Evolutionary conservation across 2,888 invertebrate genomes (phyloP), one percentile per base, ranked within the genome.

Genomic region (Meloe dianella): DNA sequence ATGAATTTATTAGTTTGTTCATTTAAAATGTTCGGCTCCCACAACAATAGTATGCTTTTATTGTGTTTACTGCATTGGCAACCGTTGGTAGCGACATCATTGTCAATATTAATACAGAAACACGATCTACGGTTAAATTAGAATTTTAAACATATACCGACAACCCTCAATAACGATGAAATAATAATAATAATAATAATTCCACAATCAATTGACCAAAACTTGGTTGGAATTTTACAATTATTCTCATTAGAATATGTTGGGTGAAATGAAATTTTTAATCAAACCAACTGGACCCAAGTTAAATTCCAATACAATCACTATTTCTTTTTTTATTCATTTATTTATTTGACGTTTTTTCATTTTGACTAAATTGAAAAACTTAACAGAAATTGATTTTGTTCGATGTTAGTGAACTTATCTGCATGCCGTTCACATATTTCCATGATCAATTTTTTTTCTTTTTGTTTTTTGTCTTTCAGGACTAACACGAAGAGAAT

Each of bases 191-290:
- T 70, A 63, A 70, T 70, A 64, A 64, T 24, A 32, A 30, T 57
- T 61, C 66, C 12, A 54, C 64, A 14, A 64, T 71, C 69, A 72
- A 72, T 67, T 68, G 70, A 72, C 68, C 68, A 61, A 66, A 72
- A 66, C 68, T 67, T 60, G n/a, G 72, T 66, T 35, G 72, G 72
- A 72, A 72, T 72, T 70, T 70, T 65, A 72, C 65, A 71, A 71
- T 71, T 65, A 68, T 65, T 61, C 56, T n/a, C 54, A 3, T 24
- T 24, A 24, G 24, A 24, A 54, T n/a, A n/a, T 12, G 5, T 24
- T 22, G 54, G 8, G 24, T 12, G 20, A 20, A 24, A 54, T 54
- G 54, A 54, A 54, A 54, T 54, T 54, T 54, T 54, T 54, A 54
- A 54, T 54, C 54, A 54, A 54, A 12, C 24, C 24, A 41, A 54